Percentiles rank a stretch among this genome's conserved stretches.
Evolutionary conservation across 37 sponge, comb jelly and placozoan genomes (phyloP).

Genomic region (Cliona cf. orientalis): DNA sequence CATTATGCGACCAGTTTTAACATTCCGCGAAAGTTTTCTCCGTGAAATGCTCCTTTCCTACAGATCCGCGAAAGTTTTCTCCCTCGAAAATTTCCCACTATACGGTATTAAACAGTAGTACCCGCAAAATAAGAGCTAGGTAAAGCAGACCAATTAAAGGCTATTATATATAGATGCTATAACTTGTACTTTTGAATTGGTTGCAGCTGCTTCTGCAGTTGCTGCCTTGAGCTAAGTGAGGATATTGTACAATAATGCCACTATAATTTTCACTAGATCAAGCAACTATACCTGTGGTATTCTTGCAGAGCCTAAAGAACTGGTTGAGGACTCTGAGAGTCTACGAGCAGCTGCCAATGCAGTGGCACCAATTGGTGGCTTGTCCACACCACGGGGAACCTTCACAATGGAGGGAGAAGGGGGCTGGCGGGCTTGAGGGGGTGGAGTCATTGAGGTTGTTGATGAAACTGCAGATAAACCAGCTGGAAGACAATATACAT

Average conservation of each 20-base stretch:
- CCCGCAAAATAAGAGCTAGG: no score
- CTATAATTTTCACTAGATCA: not conserved
- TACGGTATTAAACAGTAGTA: no score
- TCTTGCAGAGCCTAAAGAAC: constrained; percentile 11
- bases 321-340: constrained; percentile 25
- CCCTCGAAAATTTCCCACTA: no score
- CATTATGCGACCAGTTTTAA: no score
- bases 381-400: not conserved
- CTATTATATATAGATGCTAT: no score
- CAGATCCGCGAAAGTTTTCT: no score
- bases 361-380: not conserved
- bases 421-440: not conserved
- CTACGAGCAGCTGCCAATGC: not conserved
- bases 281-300: not conserved
- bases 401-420: not conserved
- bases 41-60: no score
- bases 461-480: constrained; percentile 5
- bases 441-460: not conserved
- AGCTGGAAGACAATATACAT: not conserved
- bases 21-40: no score
- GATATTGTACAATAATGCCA: not conserved
- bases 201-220: no score
- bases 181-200: no score
- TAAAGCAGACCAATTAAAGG: no score
- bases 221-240: no score